Conservation (phyloP, 2,888 invertebrate species). For the Drosophila siamana region DNA sequence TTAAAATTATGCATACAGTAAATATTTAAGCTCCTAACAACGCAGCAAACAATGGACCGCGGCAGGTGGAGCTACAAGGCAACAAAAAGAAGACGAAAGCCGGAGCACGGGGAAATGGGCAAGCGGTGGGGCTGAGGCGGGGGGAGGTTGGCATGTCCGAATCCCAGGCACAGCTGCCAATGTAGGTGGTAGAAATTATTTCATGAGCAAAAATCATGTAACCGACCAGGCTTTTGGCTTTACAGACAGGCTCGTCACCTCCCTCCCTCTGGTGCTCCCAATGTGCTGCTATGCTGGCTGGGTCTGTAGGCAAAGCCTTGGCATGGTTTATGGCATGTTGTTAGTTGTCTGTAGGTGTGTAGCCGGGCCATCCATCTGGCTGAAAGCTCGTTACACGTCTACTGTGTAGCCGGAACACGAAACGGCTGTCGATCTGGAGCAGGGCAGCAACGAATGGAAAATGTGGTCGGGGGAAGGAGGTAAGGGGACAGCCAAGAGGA, state of each 20-base stretch:
- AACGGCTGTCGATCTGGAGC: conserved; percentile 41
- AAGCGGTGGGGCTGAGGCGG: background rate
- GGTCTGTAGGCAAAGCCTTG: conserved; percentile 35
- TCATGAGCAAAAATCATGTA: conserved; percentile 80
- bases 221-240: conserved; percentile 50
- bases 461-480: no score
- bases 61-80: conserved; percentile 1
- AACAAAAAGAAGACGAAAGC: background rate
- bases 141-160: conserved; percentile 17
- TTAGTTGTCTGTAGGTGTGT: conserved; percentile 67
- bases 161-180: conserved; percentile 54
- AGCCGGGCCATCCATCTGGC: conserved; percentile 72
- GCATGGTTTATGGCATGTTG: conserved; percentile 73
- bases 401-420: conserved; percentile 64
- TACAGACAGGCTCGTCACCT: conserved; percentile 16
- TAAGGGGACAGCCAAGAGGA: no score
- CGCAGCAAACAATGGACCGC: conserved; percentile 55
- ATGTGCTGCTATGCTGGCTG: conserved; percentile 7
- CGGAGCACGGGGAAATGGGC: no score
- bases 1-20: conserved; percentile 76
- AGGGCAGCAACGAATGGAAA: conserved; percentile 3
- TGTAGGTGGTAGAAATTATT: conserved; percentile 68
- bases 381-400: conserved; percentile 75
- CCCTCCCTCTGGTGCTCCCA: conserved; percentile 1
- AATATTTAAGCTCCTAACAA: conserved; percentile 75